phyloP scores from a whole-genome alignment of 2,888 invertebrate genomes.

The Caenorhabditis sp. region DNA sequence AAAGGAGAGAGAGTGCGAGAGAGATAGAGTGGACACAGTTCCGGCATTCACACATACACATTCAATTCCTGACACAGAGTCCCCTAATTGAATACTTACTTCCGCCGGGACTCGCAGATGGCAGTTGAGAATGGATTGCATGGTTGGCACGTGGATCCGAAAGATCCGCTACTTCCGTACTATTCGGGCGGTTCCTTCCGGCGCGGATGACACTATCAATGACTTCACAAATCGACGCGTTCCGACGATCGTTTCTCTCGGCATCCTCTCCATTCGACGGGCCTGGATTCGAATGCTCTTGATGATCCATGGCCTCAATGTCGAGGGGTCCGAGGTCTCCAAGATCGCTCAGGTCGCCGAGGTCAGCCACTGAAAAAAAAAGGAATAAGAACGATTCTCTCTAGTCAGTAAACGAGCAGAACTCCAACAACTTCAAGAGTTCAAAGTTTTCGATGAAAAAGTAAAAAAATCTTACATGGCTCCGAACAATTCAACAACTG shows the following conservation, averaged over 20 bases:
- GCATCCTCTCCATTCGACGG: conserved; percentile 35
- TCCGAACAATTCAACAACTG: conserved; percentile 43
- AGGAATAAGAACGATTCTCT: too few species aligned
- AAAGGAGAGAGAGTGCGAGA: not conserved
- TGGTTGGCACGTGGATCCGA: conserved; percentile 45
- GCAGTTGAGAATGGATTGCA: conserved; percentile 22
- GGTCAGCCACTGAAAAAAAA: conserved; percentile 66
- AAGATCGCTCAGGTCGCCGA: conserved; percentile 66
- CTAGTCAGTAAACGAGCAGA: too few species aligned
- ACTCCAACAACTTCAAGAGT: too few species aligned
- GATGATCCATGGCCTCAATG: conserved; percentile 64
- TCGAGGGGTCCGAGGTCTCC: conserved; percentile 71
- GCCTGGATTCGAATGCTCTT: conserved; percentile 38
- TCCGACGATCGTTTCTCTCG: conserved; percentile 8
- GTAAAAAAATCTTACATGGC: conserved; percentile 49
- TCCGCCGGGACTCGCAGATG: conserved; percentile 56
- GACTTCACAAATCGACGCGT: conserved; percentile 53
- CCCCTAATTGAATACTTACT: conserved; percentile 37
- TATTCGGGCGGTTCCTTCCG: conserved; percentile 28
- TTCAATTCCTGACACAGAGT: conserved; percentile 7
- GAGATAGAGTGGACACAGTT: not conserved
- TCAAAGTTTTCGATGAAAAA: too few species aligned
- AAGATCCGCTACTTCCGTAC: conserved; percentile 37
- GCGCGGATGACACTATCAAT: conserved; percentile 61
- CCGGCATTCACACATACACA: not conserved